Evolutionary conservation across 2,113 vertebrate genomes (phyloP).

Genomic region (Elaphurus davidianus): DNA sequence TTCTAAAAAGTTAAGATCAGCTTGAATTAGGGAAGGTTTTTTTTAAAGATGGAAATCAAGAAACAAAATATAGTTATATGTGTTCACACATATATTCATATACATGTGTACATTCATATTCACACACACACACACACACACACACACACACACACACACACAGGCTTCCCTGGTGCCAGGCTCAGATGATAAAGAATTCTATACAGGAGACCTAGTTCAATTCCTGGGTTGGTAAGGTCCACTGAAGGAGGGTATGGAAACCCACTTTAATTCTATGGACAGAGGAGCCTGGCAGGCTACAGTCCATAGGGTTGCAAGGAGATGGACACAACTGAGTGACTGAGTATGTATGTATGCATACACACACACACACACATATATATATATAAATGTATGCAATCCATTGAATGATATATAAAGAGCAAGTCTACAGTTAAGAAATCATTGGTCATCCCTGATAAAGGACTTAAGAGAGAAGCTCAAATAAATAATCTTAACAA

Average conservation of each 20-base stretch:
- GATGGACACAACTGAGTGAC: neutral
- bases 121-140: neutral
- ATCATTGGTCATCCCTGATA: neutral
- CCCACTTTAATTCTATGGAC: neutral
- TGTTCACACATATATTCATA: neutral
- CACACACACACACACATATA: neutral
- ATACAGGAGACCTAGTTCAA: neutral
- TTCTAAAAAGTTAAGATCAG: neutral
- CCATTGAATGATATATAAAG: neutral
- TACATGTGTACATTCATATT: neutral
- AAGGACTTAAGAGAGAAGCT: neutral
- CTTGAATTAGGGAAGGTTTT: neutral
- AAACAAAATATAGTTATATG: neutral
- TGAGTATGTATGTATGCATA: neutral
- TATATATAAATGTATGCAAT: neutral
- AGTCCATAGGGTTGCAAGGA: neutral
- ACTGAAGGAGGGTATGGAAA: neutral
- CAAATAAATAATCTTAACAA: neutral
- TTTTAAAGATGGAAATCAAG: neutral
- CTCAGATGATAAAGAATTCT: neutral
- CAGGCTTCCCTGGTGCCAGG: neutral
- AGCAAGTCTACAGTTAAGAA: neutral
- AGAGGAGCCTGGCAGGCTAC: neutral
- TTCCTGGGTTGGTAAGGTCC: neutral
- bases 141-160: neutral